Base-by-base conservation (phyloP, 2,797 vertebrate genomes). In the Hippocampus kuda region DNA sequence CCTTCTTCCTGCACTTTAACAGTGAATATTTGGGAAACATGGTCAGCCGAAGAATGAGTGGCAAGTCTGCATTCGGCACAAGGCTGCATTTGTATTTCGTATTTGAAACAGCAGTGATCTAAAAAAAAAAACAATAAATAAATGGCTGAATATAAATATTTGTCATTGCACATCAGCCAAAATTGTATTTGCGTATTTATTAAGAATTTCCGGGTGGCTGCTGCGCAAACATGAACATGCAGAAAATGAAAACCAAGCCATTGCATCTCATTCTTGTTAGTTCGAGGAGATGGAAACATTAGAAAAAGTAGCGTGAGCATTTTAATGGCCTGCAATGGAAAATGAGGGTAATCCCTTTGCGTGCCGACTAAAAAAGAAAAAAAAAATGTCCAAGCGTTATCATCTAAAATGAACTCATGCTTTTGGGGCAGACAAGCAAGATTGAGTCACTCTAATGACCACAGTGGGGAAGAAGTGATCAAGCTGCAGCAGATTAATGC, bases 341-440 rank as follows among this genome's bases (percentile, higher is more conserved):
- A 15, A 46, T 46, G 44, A 46, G 1, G 11, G 44, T 46, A 13
- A 46, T 46, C 34, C 34, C 34, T 38, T 38, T 38, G 34, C 6
- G 34, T 38, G 34, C 34, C 34, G 7, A 38, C 34, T 44, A 44
- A 44, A 44, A 11, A 44, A 44, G 3, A 2, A 49, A 49, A 49
- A 83, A 87, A 83, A 82, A 84, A 83, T 66, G 56, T 80, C 67
- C 54, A 30, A 79, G 76, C 73, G 79, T 88, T 83, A 86, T 84
- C 79, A 81, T 85, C 87, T 84, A 74, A 81, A 88, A 87, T 88
- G 79, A 84, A 85, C 88, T 87, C 84, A 86, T 84, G 85, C 80
- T 87, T 89, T 86, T 77, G 59, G 72, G 77, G 76, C 72, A 77
- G 82, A 87, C 81, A 72, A 75, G 74, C 82, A 75, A 78, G 81